Conservation (phyloP, 2,888 invertebrate genomes). For the Phengaris arion region DNA sequence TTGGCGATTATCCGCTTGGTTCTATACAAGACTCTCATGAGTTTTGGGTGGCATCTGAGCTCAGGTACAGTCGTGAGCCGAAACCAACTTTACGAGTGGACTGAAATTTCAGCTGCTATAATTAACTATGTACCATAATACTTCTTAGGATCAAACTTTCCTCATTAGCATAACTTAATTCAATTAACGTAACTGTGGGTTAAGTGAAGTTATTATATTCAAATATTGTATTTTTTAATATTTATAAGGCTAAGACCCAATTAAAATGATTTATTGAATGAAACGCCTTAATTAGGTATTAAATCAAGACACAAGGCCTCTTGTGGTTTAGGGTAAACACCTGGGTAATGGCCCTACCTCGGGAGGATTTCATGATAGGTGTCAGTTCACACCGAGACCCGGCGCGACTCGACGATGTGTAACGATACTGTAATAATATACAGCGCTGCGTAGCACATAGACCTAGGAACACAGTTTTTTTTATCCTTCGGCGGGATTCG, state of each 20-base stretch:
- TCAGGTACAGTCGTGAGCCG: background rate
- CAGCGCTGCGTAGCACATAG: too few relatives aligned
- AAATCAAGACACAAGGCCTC: background rate
- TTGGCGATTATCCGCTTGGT: background rate
- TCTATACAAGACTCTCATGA: background rate
- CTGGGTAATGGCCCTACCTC: background rate
- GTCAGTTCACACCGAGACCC: too few relatives aligned
- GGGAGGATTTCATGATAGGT: too few relatives aligned
- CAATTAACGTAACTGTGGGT: constrained; percentile 14
- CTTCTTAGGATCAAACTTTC: background rate
- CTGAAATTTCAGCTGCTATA: too few relatives aligned
- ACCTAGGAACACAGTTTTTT: too few relatives aligned
- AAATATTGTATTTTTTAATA: constrained; percentile 18
- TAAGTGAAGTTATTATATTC: constrained; percentile 12
- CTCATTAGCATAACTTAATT: constrained; percentile 23
- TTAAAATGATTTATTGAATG: constrained; percentile 23
- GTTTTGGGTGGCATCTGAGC: background rate
- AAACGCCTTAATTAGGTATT: constrained; percentile 12
- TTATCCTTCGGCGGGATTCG: too few relatives aligned
- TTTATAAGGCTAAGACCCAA: background rate
- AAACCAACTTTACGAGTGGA: too few relatives aligned
- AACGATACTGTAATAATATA: too few relatives aligned
- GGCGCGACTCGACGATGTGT: too few relatives aligned
- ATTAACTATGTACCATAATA: background rate
- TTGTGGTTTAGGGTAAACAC: background rate